These are phyloP conservation scores for Anoncus sp. DNA, from an alignment of 2,888 invertebrate species.

Conservation along the genomic window DNA sequence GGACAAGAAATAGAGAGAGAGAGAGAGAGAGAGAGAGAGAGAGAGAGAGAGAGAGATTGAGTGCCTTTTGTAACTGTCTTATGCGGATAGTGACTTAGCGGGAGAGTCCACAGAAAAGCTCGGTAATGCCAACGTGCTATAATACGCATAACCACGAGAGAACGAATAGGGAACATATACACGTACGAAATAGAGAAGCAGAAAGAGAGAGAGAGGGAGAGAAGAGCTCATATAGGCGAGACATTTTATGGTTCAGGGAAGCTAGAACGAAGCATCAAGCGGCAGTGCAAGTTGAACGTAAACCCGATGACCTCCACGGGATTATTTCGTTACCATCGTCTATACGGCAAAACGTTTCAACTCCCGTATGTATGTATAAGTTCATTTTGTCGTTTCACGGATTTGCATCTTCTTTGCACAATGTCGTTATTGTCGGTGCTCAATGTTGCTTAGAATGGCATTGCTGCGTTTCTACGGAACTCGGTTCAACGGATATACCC, in stretches of 20 bases:
- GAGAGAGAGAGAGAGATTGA: no score
- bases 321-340: conserved; percentile 63
- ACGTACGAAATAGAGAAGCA: conserved; percentile 17
- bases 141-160: conserved; percentile 22
- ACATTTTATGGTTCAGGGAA: conserved; percentile 45
- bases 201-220: conserved; percentile 7
- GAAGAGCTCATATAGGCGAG: conserved; percentile 19
- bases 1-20: no score
- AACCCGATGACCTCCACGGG: conserved; percentile 62
- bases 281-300: conserved; percentile 46
- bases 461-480: background rate
- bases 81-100: conserved; percentile 1
- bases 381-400: conserved; percentile 33
- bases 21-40: no score
- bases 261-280: conserved; percentile 21
- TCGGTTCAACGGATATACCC: no score
- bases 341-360: conserved; percentile 38
- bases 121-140: conserved; percentile 28
- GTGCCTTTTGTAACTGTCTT: conserved; percentile 37
- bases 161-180: conserved; percentile 23
- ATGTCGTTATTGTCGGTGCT: conserved; percentile 12
- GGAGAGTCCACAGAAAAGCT: conserved; percentile 39
- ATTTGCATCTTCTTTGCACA: conserved; percentile 4
- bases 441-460: conserved; percentile 14
- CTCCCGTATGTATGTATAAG: conserved; percentile 23